These are phyloP conservation scores for Fragum whitleyi DNA, from an alignment of 2,888 invertebrate genomes.

Conservation along the genomic window DNA sequence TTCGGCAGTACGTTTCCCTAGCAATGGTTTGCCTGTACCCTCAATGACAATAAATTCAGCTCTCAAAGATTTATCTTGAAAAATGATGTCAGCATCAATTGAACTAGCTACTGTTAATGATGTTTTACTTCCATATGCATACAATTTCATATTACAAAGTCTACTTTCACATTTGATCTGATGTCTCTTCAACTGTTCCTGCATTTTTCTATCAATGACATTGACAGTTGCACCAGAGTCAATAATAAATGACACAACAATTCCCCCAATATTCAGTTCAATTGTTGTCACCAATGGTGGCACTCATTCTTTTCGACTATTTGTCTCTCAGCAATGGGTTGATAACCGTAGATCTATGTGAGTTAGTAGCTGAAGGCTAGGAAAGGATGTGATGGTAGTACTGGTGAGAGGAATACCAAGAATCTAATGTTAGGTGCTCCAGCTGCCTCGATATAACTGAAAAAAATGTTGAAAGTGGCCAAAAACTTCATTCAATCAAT, in stretches of 20 bases:
- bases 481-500: too few species aligned
- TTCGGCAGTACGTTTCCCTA: slow-evolving; percentile 27
- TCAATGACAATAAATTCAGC: slow-evolving; percentile 29
- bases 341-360: too few species aligned
- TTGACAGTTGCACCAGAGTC: slow-evolving; percentile 1
- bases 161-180: slow-evolving; percentile 4
- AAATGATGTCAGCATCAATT: slow-evolving; percentile 31
- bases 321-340: too few species aligned
- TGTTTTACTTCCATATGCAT: slow-evolving; percentile 39
- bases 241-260: background rate
- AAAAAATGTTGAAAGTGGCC: too few species aligned
- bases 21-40: slow-evolving; percentile 17
- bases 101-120: slow-evolving; percentile 39
- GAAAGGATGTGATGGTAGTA: too few species aligned
- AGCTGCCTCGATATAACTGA: too few species aligned
- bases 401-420: too few species aligned
- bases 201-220: background rate
- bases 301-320: too few species aligned
- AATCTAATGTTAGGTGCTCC: too few species aligned
- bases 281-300: too few species aligned
- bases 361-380: too few species aligned
- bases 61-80: background rate
- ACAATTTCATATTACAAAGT: slow-evolving; percentile 21
- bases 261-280: background rate
- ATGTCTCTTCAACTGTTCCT: slow-evolving; percentile 2